Evolutionary conservation across 23 tunicate species (phyloP).

Genomic region (Styela clava): DNA sequence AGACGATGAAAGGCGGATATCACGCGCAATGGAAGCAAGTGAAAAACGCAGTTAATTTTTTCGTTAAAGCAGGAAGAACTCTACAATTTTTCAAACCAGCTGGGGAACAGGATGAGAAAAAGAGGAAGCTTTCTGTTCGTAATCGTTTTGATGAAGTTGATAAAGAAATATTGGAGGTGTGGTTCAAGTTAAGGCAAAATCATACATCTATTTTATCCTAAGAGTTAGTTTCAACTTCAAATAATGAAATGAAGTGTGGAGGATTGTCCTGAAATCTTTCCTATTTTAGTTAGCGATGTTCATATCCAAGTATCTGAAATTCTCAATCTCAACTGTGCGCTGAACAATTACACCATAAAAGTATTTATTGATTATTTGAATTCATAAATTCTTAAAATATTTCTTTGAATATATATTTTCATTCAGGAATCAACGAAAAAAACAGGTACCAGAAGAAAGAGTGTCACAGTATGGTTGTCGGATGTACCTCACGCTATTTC

Average conservation of each 20-base stretch:
- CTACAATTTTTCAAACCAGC: not conserved
- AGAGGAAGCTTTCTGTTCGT: not conserved
- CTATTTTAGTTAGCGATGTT: too few relatives aligned
- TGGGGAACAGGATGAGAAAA: not conserved
- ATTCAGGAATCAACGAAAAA: slow-evolving; percentile 2
- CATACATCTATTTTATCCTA: too few relatives aligned
- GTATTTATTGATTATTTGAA: too few relatives aligned
- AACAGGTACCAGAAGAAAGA: slow-evolving; percentile 21
- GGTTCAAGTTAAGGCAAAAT: too few relatives aligned
- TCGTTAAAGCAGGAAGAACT: slow-evolving; percentile 1
- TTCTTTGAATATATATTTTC: too few relatives aligned
- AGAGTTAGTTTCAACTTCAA: too few relatives aligned
- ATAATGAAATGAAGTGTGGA: too few relatives aligned
- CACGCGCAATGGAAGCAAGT: slow-evolving; percentile 55
- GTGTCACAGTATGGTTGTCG: slow-evolving; percentile 43
- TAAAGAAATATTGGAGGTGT: not conserved
- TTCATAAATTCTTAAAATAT: too few relatives aligned
- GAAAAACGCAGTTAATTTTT: slow-evolving; percentile 19
- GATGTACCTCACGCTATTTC: slow-evolving; percentile 37
- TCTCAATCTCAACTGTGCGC: too few relatives aligned
- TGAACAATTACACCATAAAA: too few relatives aligned
- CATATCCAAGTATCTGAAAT: too few relatives aligned
- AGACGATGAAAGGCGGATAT: slow-evolving; percentile 43
- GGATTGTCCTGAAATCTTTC: too few relatives aligned
- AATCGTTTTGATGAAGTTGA: not conserved